Evolutionary conservation across 1,140 invertebrate species (phyloP), one percentile per base, ranked within the genome.

Genomic region (Bombyx mandarina): DNA sequence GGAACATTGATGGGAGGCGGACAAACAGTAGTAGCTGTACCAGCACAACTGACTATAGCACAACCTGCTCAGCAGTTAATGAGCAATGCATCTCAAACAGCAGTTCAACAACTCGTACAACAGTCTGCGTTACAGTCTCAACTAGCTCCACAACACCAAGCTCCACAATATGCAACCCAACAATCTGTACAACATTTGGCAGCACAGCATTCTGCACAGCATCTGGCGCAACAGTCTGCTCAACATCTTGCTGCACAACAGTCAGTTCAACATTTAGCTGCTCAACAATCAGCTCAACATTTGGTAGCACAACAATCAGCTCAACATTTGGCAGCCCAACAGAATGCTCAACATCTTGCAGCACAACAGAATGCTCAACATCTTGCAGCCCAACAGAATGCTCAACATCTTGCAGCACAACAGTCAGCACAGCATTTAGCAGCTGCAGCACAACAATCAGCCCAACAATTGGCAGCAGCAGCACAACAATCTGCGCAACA

Each of bases 1-100:
- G 84, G 80, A 1, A 85, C 76, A 52, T 58, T 87, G 7, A 85
- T 87, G 84, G 82, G 84, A 45, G 82, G 77, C 49, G 84, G 84
- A 46, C 79, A 82, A 58, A 85, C 84, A 53, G 84, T 87, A 26
- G 84, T 87, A 26, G 84, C 82, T 10, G 80, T 86, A 10, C 84
- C 84, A 43, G 84, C 84, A 42, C 84, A 87, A 56, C 63, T 86
- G n/a, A 86, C 83, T 44, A 63, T 86, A 57, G 83, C 71, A 49
- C 83, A 76, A 35, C 75, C 76, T 46, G 57, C 77, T 42, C 82
- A 83, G 57, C 83, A 86, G 22, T 57, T 86, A 7, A 83, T 86
- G 71, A 75, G 73, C 43, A 86, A 71, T 73, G 76, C 67, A 8
- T 65, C 79, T 26, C 82, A 83, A 55, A 78, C 72, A 48, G 69